These are phyloP conservation scores for Equus quagga DNA, from an alignment of 2,113 vertebrate species.

Conservation along the genomic window DNA sequence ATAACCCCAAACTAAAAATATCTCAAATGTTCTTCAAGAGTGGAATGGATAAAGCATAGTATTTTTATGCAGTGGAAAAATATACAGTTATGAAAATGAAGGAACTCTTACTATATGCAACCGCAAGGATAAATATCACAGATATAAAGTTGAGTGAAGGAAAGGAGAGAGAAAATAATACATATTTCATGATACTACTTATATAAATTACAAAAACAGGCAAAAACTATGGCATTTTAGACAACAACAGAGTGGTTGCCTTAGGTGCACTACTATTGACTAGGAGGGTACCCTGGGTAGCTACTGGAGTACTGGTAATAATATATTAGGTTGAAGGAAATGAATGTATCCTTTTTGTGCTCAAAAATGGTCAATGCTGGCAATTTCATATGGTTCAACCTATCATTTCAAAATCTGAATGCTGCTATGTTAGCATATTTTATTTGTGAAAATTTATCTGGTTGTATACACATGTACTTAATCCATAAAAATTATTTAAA, in stretches of 20 bases:
- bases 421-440: not conserved
- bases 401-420: not conserved
- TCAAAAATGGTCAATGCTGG: not conserved
- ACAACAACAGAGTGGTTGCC: not conserved
- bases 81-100: not conserved
- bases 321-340: not conserved
- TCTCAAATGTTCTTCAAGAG: not conserved
- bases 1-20: not conserved
- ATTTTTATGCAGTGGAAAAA: not conserved
- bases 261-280: not conserved
- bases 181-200: not conserved
- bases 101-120: not conserved
- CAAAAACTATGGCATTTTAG: not conserved
- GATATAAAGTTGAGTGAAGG: not conserved
- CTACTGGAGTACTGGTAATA: not conserved
- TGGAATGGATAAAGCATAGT: not conserved
- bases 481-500: not conserved
- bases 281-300: not conserved
- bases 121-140: not conserved
- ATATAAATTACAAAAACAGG: not conserved
- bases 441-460: not conserved
- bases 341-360: not conserved
- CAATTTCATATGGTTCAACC: not conserved
- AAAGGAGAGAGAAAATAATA: not conserved
- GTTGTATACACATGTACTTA: not conserved